Base-by-base conservation (phyloP, 92 coral and sea anemone species). In the Porites rus region DNA sequence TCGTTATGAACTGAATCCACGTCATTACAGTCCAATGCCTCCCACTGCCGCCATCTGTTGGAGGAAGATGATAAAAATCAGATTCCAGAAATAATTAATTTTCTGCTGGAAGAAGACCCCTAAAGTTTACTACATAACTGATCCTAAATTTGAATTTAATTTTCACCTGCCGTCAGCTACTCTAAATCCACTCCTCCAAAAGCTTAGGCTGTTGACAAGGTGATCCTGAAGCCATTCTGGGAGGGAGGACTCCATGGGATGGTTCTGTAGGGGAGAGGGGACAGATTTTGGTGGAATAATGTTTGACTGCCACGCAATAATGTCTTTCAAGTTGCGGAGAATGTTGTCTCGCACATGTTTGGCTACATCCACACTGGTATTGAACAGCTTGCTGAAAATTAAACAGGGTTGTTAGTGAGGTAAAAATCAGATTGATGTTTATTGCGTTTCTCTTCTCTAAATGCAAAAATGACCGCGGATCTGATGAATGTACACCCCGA, bases 1-100 rank as follows among this genome's bases (percentile, higher is more conserved):
- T 95, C 98, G 81, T 95, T 95, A 78, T 95, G 98, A 31, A 95
- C 96, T 56, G 98, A 95, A 77, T 95, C 96, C 14, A 95, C 84
- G 71, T 95, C 98, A 91, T 95, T 95, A 61, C 98, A 95, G 84
- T 95, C 98, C 70, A 93, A 78, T 52, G 98, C 94, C 69, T 95
- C 98, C 98, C 98, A 95, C 78, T 95, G 98, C 3, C 98, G 91
- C 98, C 98, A 95, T 24, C 98, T 83, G 52, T 66, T 22, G 16
- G 7, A 10, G 62, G 70, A 53, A 70, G 46, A 38, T 38, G 6
- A 3, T 4, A 38, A 4, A 38, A 38, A 38, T 38, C 46, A 38
- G 46, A 38, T 38, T 38, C 46, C 46, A 38, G 46, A 38, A 38
- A 38, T 38, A 38, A 38, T 38, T 38, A 38, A 3, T 6, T 69